Evolutionary conservation across 2,797 vertebrate genomes (phyloP).

Genomic region (Sebastes trivittatus): DNA sequence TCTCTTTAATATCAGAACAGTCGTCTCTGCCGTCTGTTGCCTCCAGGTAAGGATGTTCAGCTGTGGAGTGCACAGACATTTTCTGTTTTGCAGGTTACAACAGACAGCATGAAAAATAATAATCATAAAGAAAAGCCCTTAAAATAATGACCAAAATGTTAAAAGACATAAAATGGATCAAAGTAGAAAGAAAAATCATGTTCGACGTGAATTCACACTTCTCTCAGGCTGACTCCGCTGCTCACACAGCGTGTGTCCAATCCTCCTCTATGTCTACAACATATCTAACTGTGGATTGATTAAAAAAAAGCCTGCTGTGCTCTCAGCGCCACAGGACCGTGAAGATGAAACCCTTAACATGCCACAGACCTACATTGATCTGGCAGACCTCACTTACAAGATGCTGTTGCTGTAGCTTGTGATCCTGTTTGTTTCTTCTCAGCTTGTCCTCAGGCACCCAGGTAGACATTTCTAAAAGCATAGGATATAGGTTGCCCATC

Average conservation of each 20-base stretch:
- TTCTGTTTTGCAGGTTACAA: not conserved
- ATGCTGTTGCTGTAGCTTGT: not conserved
- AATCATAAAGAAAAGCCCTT: not conserved
- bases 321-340: slow-evolving; percentile 6
- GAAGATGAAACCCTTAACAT: slow-evolving; percentile 29
- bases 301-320: slow-evolving; percentile 33
- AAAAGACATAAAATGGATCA: slow-evolving; percentile 12
- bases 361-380: slow-evolving; percentile 31
- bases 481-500: not conserved
- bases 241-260: slow-evolving; percentile 35
- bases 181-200: not conserved
- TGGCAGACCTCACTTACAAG: not conserved
- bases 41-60: slow-evolving; percentile 26
- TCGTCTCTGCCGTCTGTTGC: slow-evolving; percentile 6
- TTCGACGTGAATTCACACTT: slow-evolving; percentile 13
- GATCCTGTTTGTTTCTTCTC: slow-evolving; percentile 25
- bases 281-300: slow-evolving; percentile 33
- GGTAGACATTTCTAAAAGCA: slow-evolving; percentile 8
- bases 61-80: not conserved
- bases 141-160: slow-evolving; percentile 13
- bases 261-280: slow-evolving; percentile 3
- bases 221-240: not conserved
- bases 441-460: slow-evolving; percentile 8
- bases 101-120: not conserved
- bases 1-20: slow-evolving; percentile 17